Percentiles rank a stretch among this genome's conserved stretches.
Evolutionary conservation across 2,797 vertebrate genomes (phyloP).

Genomic region (Alauda arvensis): DNA sequence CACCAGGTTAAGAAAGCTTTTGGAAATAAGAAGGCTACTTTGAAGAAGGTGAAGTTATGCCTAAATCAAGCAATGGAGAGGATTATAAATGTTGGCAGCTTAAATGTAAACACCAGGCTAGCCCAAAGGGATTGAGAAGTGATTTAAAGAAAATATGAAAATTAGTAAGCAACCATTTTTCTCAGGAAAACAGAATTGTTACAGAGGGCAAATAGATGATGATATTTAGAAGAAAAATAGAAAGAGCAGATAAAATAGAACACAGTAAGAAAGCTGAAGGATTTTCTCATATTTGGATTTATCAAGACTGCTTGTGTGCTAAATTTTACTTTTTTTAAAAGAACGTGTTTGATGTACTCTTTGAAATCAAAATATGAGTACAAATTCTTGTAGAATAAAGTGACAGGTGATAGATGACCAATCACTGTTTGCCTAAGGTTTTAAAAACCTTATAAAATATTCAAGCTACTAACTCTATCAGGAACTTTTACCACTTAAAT

Average conservation of each 20-base stretch:
- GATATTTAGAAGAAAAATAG: not conserved
- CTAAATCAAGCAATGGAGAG: not conserved
- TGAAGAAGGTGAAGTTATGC: not conserved
- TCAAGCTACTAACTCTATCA: not conserved
- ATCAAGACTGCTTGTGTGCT: not conserved
- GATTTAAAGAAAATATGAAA: not conserved
- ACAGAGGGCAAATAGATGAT: not conserved
- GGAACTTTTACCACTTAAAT: not conserved
- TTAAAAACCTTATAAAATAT: not conserved
- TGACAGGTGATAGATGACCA: not conserved
- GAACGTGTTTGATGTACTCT: not conserved
- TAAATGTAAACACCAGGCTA: not conserved
- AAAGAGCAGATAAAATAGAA: rapidly evolving
- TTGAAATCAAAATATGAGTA: not conserved
- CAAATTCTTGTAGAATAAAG: not conserved
- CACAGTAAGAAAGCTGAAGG: not conserved
- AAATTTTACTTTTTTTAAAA: not conserved
- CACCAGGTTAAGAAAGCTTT: not conserved
- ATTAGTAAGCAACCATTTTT: not conserved
- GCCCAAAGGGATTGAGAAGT: not conserved
- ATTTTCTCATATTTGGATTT: not conserved
- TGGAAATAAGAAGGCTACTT: not conserved
- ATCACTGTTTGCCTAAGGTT: not conserved
- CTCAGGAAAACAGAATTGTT: not conserved
- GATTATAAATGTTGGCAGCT: not conserved